phyloP scores from a whole-genome alignment of 2,888 invertebrate species.

The Charanyca ferruginea region DNA sequence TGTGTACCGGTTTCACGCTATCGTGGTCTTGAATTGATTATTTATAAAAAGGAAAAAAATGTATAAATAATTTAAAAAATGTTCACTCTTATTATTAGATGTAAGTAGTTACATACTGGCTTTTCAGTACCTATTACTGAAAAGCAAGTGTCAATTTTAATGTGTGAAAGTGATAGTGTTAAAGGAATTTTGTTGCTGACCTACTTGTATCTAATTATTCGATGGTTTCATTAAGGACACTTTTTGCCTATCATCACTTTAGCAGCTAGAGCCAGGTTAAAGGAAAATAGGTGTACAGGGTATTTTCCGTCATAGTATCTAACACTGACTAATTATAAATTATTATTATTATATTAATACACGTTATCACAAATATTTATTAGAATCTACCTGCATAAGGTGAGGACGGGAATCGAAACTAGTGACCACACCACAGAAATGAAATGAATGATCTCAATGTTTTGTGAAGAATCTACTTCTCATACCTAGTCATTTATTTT shows the following conservation, averaged over 20 bases:
- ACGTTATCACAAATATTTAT: neutral
- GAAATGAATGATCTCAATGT: too few relatives aligned
- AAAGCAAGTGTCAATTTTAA: neutral
- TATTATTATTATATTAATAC: neutral
- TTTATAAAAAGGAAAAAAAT: too few relatives aligned
- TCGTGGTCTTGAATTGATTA: too few relatives aligned
- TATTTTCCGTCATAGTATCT: neutral
- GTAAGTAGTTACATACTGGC: too few relatives aligned
- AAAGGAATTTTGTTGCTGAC: neutral
- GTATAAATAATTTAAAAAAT: too few relatives aligned
- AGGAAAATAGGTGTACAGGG: constrained; percentile 10
- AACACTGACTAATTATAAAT: neutral
- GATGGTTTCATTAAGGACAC: neutral
- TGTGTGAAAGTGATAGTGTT: neutral
- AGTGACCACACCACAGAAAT: too few relatives aligned
- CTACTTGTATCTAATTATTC: neutral
- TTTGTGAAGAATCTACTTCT: too few relatives aligned
- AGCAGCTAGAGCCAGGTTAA: neutral
- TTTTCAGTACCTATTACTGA: too few relatives aligned
- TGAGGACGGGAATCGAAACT: too few relatives aligned
- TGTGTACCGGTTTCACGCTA: too few relatives aligned
- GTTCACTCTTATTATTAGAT: neutral
- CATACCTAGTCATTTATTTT: too few relatives aligned
- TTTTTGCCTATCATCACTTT: neutral
- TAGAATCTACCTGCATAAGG: too few relatives aligned